A percentile compares a stretch with the other conserved stretches of the same genome.
Conservation (phyloP, 2,797 vertebrate genomes). For the Spheniscus humboldti region DNA sequence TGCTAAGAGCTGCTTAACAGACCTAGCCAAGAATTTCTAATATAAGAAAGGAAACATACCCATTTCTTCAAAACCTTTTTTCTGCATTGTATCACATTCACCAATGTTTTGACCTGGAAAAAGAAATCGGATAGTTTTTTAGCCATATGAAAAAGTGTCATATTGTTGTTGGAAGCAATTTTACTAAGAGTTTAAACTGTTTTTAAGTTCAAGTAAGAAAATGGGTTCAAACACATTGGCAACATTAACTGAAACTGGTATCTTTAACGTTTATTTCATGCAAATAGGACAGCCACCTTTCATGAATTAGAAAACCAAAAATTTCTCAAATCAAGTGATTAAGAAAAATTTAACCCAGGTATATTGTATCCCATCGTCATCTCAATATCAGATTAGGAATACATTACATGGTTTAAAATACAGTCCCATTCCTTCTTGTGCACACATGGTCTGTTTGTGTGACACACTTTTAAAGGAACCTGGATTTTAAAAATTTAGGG, state of each 20-base stretch:
- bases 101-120: neutral
- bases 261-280: neutral
- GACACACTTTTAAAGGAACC: neutral
- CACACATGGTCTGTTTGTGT: no score
- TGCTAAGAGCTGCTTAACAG: neutral
- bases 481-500: neutral
- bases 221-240: neutral
- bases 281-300: neutral
- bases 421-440: neutral
- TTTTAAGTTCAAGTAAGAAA: neutral
- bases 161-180: neutral
- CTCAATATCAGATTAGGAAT: neutral
- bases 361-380: accelerated
- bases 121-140: neutral
- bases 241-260: accelerated
- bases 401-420: neutral
- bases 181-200: neutral
- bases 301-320: neutral
- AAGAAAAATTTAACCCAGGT: neutral
- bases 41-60: neutral
- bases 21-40: neutral
- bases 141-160: neutral
- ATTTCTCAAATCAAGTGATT: neutral
- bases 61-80: neutral
- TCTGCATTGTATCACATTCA: neutral